Evolutionary conservation across 2,888 invertebrate genomes (phyloP), one percentile per base, ranked within the genome.

Genomic region (Acrobasis repandana): DNA sequence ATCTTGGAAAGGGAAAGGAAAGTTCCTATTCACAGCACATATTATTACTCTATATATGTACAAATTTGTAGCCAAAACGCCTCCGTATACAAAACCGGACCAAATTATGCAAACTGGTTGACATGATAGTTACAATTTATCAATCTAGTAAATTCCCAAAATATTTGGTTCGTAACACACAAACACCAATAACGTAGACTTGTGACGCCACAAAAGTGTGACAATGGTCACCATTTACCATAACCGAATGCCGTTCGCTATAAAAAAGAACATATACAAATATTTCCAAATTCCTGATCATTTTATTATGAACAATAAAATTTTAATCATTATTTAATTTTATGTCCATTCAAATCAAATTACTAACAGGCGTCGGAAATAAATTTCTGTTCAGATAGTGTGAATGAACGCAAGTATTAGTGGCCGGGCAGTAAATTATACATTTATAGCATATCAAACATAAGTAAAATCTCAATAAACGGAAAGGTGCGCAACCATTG

Each of bases 361-460:
- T 82, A 86, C 82, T 76, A 78, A 83, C 73, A 80, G 79, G 78
- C 77, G 74, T 76, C 72, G 76, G 80, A 78, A 76, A 86, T 88
- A 88, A 86, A 88, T 85, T 85, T 80, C 76, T 74, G 77, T 79
- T 71, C 75, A 70, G 78, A 86, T 88, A 89, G 88, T 90, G 83
- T 77, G 80, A 80, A 85, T 79, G 83, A 83, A 88, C 88, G 86
- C 78, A 82, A 82, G 79, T 85, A 87, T 88, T 88, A 88, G 86
- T 78, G 79, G 73, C 72, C 71, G 68, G 70, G 82, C 76, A 76
- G 87, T 90, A 90, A 90, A 90, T 82, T 86, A 85, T 77, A 83
- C 79, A 88, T 89, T 89, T 89, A 89, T 86, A 77, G 84, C 83
- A 76, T 86, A 88, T 89, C 86, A 87, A 86, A 86, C 76, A 81